Conservation (phyloP, 35 echinoderm and acorn worm genomes). For the Ptychodera flava region DNA sequence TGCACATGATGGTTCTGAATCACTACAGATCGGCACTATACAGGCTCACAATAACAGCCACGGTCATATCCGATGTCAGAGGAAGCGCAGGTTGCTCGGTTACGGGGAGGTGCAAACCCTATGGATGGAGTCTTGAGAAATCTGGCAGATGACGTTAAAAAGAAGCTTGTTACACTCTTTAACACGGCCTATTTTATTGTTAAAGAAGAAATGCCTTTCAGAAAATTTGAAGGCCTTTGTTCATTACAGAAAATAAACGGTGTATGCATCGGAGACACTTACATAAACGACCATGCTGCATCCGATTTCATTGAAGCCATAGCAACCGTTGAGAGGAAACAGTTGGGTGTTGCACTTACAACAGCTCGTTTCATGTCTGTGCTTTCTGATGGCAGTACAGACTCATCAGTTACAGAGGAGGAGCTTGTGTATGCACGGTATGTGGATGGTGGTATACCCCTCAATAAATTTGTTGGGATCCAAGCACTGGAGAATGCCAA, state of each 20-base stretch:
- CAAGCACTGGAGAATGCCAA: not conserved
- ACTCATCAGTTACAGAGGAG: not conserved
- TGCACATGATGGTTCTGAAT: too few relatives aligned
- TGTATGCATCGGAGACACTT: not conserved
- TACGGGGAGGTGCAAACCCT: too few relatives aligned
- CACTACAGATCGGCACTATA: too few relatives aligned
- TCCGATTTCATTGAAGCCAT: conserved; percentile 17
- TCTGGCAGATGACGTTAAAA: too few relatives aligned
- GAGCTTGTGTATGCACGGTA: conserved; percentile 5
- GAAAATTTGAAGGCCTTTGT: conserved; percentile 5
- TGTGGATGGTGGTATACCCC: not conserved
- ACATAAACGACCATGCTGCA: conserved; percentile 7
- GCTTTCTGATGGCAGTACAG: conserved; percentile 8
- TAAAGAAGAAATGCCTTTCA: conserved; percentile 19
- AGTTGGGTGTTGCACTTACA: not conserved
- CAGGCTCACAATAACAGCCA: too few relatives aligned
- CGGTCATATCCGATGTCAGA: too few relatives aligned
- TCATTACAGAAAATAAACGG: conserved; percentile 9
- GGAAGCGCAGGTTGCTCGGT: too few relatives aligned
- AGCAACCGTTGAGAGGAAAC: not conserved
- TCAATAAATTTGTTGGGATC: not conserved
- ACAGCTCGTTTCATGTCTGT: not conserved
- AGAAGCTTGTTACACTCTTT: too few relatives aligned
- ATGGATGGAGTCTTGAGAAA: too few relatives aligned
- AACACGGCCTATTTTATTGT: conserved; percentile 13